phyloP scores from a whole-genome alignment of 2,113 vertebrate genomes.

The Pachypanchax playfairii region DNA sequence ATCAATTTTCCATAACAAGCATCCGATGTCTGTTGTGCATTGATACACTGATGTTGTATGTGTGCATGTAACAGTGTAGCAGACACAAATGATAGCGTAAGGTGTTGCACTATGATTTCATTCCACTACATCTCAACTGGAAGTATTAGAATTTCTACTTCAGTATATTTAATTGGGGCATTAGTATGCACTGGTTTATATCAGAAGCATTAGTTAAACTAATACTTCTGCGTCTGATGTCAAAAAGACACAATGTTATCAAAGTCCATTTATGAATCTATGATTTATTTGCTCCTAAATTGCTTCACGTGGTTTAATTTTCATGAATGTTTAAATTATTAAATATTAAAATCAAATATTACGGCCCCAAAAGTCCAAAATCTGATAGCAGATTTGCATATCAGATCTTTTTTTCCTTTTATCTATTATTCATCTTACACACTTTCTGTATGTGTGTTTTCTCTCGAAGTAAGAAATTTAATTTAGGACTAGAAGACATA shows the following conservation, averaged over 20 bases:
- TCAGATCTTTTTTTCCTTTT: background rate
- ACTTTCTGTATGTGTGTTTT: background rate
- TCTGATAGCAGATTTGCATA: background rate
- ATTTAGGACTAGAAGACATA: background rate
- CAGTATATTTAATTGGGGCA: no score
- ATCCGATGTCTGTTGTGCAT: no score
- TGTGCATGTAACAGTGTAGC: no score
- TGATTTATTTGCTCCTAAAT: background rate
- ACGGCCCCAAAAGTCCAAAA: background rate
- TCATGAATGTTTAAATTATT: background rate
- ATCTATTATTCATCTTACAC: background rate
- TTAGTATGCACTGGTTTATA: no score
- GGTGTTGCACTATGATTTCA: no score
- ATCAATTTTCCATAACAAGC: no score
- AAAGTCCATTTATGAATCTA: background rate
- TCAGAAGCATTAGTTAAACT: no score
- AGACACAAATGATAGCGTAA: no score
- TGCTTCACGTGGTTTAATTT: background rate
- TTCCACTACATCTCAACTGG: no score
- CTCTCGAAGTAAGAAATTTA: background rate
- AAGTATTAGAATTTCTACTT: no score
- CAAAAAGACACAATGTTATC: background rate
- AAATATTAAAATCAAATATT: background rate
- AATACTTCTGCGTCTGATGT: background rate
- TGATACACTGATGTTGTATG: no score